Evolutionary conservation across 1,140 invertebrate genomes (phyloP), one percentile per base, ranked within the genome.

Genomic region (Papilio helenus): DNA sequence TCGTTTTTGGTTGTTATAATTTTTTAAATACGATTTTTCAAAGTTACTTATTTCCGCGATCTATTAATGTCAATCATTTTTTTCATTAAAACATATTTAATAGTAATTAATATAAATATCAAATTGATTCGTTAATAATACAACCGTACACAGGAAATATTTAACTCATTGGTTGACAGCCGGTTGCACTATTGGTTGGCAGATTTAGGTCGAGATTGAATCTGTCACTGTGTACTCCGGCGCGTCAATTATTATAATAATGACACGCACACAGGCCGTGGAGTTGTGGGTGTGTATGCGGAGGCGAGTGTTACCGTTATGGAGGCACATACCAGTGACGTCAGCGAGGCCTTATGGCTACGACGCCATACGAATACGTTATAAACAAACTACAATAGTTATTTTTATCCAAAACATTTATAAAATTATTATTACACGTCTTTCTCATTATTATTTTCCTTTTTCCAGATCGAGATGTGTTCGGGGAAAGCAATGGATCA

Each of bases 301-400:
- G 88, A 93, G 89, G 90, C 93, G 90, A 92, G 86, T 88, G 83
- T 90, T 92, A 93, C 92, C 93, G 92, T 94, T 94, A 93, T 90
- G 92, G 90, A 93, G 90, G 90, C 90, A 93, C 92, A 93, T 94
- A 91, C 89, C 90, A 92, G 88, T 94, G 93, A 94, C 93, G 93
- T 94, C 92, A 94, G 88, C 89, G 86, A 92, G 88, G 90, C 85
- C 90, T 93, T 87, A 91, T 89, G 86, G 85, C 84, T 87, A 86
- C 86, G 85, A 93, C 91, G 91, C 89, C 83, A 83, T 80, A 87
- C 85, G 90, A 92, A 93, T 94, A 91, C 87, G 86, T 90, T 92
- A 92, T 86, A 89, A 89, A 87, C 79, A 84, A 55, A 83, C 87
- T 84, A 89, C 87, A 85, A 88, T 87, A 85, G 81, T 83, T 79